These are phyloP conservation scores for Myathropa florea DNA, from an alignment of 2,888 invertebrate species.

Conservation along the genomic window DNA sequence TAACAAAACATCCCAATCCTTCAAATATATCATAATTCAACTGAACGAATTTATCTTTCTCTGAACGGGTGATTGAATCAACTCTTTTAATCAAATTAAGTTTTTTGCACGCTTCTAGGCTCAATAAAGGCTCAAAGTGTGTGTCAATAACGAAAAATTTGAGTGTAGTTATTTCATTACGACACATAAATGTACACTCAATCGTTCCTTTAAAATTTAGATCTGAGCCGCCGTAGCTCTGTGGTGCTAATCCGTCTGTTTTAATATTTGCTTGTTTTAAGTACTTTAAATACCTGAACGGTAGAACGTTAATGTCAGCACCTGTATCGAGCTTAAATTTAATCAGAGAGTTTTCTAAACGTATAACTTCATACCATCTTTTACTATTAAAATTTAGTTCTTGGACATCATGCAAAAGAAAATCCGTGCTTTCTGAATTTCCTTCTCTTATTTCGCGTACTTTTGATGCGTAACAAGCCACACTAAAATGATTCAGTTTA, in stretches of 20 bases:
- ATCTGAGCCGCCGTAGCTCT: slow-evolving; percentile 51
- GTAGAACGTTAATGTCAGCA: slow-evolving; percentile 45
- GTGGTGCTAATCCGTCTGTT: slow-evolving; percentile 1
- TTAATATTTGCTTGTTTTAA: too few species aligned
- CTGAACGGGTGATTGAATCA: not conserved
- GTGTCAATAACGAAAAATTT: slow-evolving; percentile 62
- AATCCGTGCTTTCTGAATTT: not conserved
- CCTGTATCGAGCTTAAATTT: slow-evolving; percentile 23
- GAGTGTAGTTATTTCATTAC: slow-evolving; percentile 45
- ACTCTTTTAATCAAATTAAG: not conserved
- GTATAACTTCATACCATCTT: not conserved
- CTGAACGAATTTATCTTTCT: slow-evolving; percentile 1
- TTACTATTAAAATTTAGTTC: not conserved
- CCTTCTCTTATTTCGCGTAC: not conserved
- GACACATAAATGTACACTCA: slow-evolving; percentile 44
- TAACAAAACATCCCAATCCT: slow-evolving; percentile 54
- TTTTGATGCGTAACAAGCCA: not conserved
- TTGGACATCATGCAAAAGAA: not conserved
- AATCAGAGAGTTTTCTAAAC: not conserved
- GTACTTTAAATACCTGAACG: slow-evolving; percentile 45
- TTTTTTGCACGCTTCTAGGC: slow-evolving; percentile 35
- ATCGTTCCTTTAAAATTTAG: slow-evolving; percentile 36
- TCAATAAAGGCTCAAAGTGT: not conserved
- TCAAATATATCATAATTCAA: slow-evolving; percentile 55
- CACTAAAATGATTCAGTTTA: too few species aligned